Evolutionary conservation across 1,140 invertebrate species (phyloP), one percentile per base, ranked within the genome.

Genomic region (Orchesella cincta): DNA sequence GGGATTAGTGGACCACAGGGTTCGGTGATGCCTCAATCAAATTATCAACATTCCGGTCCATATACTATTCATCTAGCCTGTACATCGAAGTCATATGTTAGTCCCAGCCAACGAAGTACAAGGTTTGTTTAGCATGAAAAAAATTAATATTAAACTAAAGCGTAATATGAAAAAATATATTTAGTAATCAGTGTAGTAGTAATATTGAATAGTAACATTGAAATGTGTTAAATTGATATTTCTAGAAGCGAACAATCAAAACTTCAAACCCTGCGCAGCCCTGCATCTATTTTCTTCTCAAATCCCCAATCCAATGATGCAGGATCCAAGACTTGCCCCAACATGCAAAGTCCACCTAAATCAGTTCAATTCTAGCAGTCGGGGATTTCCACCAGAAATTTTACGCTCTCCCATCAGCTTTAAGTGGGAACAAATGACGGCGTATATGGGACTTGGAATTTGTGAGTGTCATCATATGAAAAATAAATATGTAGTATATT

Each of bases 401-500:
- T 20, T 39, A 77, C 23, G 77, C 77, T 12, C 52, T 82, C n/a
- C n/a, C 81, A 82, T 77, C 75, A 80, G 29, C 1, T 71, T 1
- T 82, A 82, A 67, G 77, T 82, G 0, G n/a, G 57, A 79, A 39
- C 79, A 82, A 57, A 82, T 82, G 81, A 77, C 77, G 64, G 35
- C 71, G 1, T 82, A 74, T 62, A 80, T 82, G 79, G 74, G 52
- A 0, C 77, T 33, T 82, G 81, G 81, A 79, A 78, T 62, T n/a
- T n/a, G n/a, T n/a, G n/a, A n/a, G n/a, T n/a, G n/a, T n/a, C n/a
- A n/a, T n/a, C n/a, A n/a, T n/a, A n/a, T n/a, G n/a, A n/a, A n/a
- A n/a, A n/a, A n/a, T n/a, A n/a, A n/a, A n/a, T n/a, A 12, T 73
- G 18, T 5, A 39, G 23, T n/a, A n/a, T n/a, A n/a, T n/a, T n/a